phyloP scores from a whole-genome alignment of 2,113 vertebrate species.

The Myotis brandtii region DNA sequence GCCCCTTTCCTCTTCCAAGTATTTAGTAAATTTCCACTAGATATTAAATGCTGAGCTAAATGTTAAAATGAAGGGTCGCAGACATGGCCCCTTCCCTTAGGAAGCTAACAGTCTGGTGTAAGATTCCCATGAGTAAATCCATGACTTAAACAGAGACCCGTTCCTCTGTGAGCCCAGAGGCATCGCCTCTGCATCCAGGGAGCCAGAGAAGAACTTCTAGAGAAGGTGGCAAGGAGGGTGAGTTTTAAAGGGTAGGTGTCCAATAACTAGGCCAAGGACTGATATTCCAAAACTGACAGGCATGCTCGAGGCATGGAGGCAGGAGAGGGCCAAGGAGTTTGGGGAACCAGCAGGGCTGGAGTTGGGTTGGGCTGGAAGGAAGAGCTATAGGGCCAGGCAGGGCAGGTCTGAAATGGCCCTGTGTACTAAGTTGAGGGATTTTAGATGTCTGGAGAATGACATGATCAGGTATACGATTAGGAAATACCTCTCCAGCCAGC shows the following conservation, averaged over 20 bases:
- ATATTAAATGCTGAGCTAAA: constrained; percentile 36
- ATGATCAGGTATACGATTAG: not conserved
- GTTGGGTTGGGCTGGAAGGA: not conserved
- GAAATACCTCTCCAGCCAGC: not conserved
- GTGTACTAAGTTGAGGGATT: not conserved
- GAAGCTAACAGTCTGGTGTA: not conserved
- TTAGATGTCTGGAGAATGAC: not conserved
- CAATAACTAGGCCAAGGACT: not conserved
- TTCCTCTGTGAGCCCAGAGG: not conserved
- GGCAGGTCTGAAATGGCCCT: not conserved
- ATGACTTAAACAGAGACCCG: not conserved
- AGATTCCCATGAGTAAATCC: not conserved
- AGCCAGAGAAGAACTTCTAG: not conserved
- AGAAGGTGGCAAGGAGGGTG: not conserved
- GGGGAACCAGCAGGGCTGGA: not conserved
- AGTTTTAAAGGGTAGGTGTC: not conserved
- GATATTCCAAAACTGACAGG: not conserved
- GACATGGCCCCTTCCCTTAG: not conserved
- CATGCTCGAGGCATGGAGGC: not conserved
- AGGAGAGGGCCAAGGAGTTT: not conserved
- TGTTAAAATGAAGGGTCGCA: not conserved
- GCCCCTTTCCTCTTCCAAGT: not conserved
- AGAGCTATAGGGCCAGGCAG: not conserved
- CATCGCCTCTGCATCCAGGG: not conserved
- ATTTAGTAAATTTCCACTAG: constrained; percentile 39